A percentile compares a stretch with the other conserved stretches of the same genome.
phyloP scores from a whole-genome alignment of 2,888 invertebrate genomes.

The Entomobrya multifasciata region DNA sequence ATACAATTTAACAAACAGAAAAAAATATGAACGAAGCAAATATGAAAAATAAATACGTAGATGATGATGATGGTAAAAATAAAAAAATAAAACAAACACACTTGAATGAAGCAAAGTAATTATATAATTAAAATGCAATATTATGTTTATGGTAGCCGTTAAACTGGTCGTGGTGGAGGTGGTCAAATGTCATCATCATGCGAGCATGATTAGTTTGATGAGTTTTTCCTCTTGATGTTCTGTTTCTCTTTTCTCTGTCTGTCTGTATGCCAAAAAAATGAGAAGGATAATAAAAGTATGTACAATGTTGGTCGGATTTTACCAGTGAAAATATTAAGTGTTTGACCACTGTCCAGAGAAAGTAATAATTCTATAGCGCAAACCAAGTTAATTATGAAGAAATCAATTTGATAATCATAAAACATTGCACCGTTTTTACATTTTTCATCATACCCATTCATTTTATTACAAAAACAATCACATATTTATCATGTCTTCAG shows the following conservation, averaged over 20 bases:
- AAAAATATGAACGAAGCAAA: slow-evolving; percentile 42
- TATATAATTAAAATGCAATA: too few species aligned
- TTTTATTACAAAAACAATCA: too few species aligned
- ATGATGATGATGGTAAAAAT: slow-evolving; percentile 70
- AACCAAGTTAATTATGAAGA: neutral
- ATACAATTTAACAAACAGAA: slow-evolving; percentile 43
- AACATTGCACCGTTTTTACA: too few species aligned
- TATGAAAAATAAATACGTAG: slow-evolving; percentile 64
- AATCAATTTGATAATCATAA: neutral
- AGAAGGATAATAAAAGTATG: slow-evolving; percentile 51
- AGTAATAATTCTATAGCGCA: too few species aligned
- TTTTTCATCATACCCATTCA: too few species aligned
- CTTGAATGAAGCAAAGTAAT: slow-evolving; percentile 16
- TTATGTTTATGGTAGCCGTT: slow-evolving; percentile 34
- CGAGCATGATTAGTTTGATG: slow-evolving; percentile 28
- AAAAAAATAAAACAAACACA: slow-evolving; percentile 18
- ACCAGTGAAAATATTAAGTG: slow-evolving; percentile 39
- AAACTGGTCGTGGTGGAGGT: neutral
- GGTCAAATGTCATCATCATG: too few species aligned
- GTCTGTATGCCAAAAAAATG: slow-evolving; percentile 36
- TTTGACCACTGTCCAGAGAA: neutral
- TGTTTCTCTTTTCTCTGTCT: slow-evolving; percentile 38
- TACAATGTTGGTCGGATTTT: slow-evolving; percentile 68
- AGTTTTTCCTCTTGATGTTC: slow-evolving; percentile 55
- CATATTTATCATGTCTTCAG: too few species aligned